A percentile compares a stretch with the other conserved stretches of the same genome.
These are phyloP conservation scores for Aphis craccivora DNA, from an alignment of 1,140 invertebrate genomes.

Conservation along the genomic window DNA sequence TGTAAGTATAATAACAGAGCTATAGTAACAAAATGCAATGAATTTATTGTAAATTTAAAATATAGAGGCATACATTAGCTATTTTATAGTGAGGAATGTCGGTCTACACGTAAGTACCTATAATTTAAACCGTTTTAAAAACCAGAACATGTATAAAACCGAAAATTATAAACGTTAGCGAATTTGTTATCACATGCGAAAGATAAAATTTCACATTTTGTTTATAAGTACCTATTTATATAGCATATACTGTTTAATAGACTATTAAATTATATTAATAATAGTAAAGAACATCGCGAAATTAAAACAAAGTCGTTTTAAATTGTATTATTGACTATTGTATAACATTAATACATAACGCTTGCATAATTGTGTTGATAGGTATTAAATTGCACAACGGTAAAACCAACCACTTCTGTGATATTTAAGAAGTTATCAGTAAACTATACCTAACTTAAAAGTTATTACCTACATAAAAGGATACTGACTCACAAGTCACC, in stretches of 20 bases:
- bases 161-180: neutral
- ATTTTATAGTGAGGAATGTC: neutral
- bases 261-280: too few relatives aligned
- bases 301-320: neutral
- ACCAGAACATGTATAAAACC: neutral
- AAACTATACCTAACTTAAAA: neutral
- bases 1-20: neutral
- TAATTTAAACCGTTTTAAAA: neutral
- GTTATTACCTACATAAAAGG: neutral
- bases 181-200: neutral
- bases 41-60: neutral
- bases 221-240: neutral
- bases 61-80: neutral
- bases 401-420: neutral
- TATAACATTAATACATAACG: neutral
- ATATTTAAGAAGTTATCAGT: neutral
- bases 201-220: neutral
- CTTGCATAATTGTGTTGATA: neutral
- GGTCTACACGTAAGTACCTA: neutral
- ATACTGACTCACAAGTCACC: neutral
- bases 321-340: slow-evolving; percentile 2
- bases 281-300: neutral
- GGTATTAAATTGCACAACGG: neutral
- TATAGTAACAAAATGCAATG: neutral
- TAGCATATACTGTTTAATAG: too few relatives aligned